Evolutionary conservation across 2,113 vertebrate genomes (phyloP).

Genomic region (Thunnus thynnus): DNA sequence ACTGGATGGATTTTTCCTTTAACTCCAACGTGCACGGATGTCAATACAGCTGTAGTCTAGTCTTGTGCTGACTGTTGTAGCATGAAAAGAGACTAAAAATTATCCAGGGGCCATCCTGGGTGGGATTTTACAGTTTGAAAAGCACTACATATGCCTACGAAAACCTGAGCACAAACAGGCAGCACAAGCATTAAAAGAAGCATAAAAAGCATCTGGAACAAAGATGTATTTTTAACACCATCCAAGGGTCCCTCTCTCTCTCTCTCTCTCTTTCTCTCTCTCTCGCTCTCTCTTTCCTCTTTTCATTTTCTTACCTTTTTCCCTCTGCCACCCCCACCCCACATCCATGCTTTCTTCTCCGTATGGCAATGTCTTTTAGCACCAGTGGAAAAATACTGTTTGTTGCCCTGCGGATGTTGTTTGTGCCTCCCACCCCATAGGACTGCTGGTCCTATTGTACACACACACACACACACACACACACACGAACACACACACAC

Average conservation of each 20-base stretch:
- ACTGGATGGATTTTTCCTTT: slow-evolving; percentile 14
- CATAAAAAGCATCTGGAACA: slow-evolving; percentile 28
- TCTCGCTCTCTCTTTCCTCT: neutral
- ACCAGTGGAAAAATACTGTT: slow-evolving; percentile 62
- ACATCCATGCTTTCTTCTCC: slow-evolving; percentile 29
- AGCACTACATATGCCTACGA: slow-evolving; percentile 17
- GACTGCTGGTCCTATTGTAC: slow-evolving; percentile 56
- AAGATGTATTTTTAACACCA: slow-evolving; percentile 46
- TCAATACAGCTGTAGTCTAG: slow-evolving; percentile 6
- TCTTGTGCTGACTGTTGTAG: slow-evolving; percentile 12
- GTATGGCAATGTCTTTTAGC: slow-evolving; percentile 30
- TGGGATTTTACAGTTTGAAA: slow-evolving; percentile 30
- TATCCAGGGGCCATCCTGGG: slow-evolving; percentile 38
- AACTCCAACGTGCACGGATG: neutral
- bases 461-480: slow-evolving; percentile 30
- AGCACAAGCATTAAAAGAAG: slow-evolving; percentile 14
- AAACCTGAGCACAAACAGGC: slow-evolving; percentile 23
- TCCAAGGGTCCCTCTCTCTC: slow-evolving; percentile 7
- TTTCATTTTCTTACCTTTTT: slow-evolving; percentile 21
- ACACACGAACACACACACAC: slow-evolving; percentile 22
- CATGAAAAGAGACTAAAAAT: slow-evolving; percentile 28
- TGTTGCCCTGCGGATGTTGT: slow-evolving; percentile 57
- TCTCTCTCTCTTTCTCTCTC: neutral
- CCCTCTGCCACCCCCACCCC: neutral
- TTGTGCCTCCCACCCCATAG: slow-evolving; percentile 61